Base-by-base conservation (phyloP, 23 tunicate species). In the Ciona savignyi region DNA sequence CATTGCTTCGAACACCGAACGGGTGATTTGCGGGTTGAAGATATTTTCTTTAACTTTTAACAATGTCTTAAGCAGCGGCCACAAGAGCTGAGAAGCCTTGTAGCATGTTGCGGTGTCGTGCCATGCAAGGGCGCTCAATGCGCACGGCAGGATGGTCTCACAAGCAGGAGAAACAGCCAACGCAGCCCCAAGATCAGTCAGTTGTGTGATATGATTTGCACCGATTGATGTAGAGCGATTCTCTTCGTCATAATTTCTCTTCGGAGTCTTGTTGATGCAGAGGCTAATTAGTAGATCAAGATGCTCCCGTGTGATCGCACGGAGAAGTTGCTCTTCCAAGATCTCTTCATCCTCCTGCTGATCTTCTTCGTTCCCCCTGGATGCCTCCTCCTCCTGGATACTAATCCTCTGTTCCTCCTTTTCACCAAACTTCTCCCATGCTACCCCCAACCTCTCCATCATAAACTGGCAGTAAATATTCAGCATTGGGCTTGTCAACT, bases 311-410 rank as follows among this genome's bases (percentile, higher is more conserved):
- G 88, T 65, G 25, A 80, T 30, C 20, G 31, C 31, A 1, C 97
- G 91, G 0, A 91, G 68, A 25, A 84, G 64, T 70, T 84, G 86
- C 72, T 91, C 97, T 26, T 91, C 80, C 72, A 84, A 65, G 0
- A 91, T 91, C 49, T 91, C 97, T 26, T 77, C 80, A 51, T 77
- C 89, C 56, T 33, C 86, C 51, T 69, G 81, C 29, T 70, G 71
- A 21, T 80, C 79, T 42, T 63, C 35, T n/a, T 4, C 23, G 24
- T 80, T 9, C n/a, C 67, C 61, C 32, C 65, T 70, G 1, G 35
- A 11, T 26, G 73, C 81, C 34, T 66, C 9, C 9, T 21, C 29
- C 9, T 15, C 11, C 56, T 42, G 56, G 56, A 42, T 42, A 15
- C 9, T 15, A 42, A 42, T 9, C 15, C 56, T 42, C 56, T 42